Conservation (phyloP, 2,888 invertebrate species). For the Teinopalpus imperialis region DNA sequence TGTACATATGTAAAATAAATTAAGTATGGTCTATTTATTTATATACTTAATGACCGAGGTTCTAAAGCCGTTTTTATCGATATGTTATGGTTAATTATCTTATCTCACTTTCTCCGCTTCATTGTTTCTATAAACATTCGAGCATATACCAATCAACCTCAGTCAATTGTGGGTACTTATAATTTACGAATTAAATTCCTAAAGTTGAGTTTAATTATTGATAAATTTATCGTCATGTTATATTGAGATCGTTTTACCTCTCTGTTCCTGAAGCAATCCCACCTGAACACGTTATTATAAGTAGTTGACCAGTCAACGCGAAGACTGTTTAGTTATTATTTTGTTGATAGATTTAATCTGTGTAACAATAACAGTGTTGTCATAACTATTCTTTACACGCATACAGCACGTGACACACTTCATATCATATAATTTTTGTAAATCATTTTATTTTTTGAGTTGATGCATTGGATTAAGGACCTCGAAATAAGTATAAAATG, state of each 20-base stretch:
- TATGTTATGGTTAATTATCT: slow-evolving; percentile 9
- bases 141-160: slow-evolving; percentile 7
- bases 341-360: slow-evolving; percentile 71
- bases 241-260: slow-evolving; percentile 31
- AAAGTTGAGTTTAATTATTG: slow-evolving; percentile 14
- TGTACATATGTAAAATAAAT: slow-evolving; percentile 79
- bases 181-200: slow-evolving; percentile 1
- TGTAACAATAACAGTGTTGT: slow-evolving; percentile 46
- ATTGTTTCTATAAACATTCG: slow-evolving; percentile 3
- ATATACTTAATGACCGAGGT: slow-evolving; percentile 65
- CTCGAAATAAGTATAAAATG: slow-evolving; percentile 77
- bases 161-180: slow-evolving; percentile 12
- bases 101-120: slow-evolving; percentile 8
- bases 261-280: slow-evolving; percentile 68
- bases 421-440: slow-evolving; percentile 55
- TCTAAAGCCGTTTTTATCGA: slow-evolving; percentile 36
- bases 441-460: slow-evolving; percentile 49
- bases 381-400: slow-evolving; percentile 55
- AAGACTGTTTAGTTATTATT: slow-evolving; percentile 76
- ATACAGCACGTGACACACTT: slow-evolving; percentile 48
- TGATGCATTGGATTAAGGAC: slow-evolving; percentile 67
- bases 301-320: slow-evolving; percentile 69
- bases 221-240: slow-evolving; percentile 9
- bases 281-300: slow-evolving; percentile 50
- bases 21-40: slow-evolving; percentile 76